Conservation (phyloP, 2,113 vertebrate genomes). For the Festucalex cinctus region DNA sequence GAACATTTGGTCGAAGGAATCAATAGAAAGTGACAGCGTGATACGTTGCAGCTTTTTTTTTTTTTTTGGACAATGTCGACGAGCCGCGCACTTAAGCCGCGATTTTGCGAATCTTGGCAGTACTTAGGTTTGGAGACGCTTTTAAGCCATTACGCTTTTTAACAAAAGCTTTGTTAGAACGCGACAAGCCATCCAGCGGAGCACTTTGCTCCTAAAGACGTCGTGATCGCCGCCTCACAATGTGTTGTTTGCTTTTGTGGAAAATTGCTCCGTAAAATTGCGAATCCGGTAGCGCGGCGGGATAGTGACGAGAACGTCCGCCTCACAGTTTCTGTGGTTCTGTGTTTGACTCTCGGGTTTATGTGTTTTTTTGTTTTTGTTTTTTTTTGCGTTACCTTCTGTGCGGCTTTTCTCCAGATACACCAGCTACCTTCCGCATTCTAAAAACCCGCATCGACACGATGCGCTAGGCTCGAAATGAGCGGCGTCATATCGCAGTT, state of each 20-base stretch:
- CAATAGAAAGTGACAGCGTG: conserved; percentile 9
- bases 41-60: not conserved
- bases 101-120: not conserved
- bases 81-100: not conserved
- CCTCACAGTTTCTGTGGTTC: not conserved
- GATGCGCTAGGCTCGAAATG: too few species aligned
- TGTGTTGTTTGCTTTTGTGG: not conserved
- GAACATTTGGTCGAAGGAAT: conserved; percentile 1
- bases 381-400: not conserved
- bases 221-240: not conserved
- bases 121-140: conserved; percentile 1
- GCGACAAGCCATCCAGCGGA: not conserved
- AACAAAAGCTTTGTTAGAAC: not conserved
- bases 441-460: too few species aligned
- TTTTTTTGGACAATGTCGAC: not conserved
- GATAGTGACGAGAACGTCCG: not conserved
- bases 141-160: not conserved
- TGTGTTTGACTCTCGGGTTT: not conserved
- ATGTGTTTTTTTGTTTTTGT: too few species aligned
- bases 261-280: not conserved
- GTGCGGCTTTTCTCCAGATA: not conserved
- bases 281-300: not conserved
- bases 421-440: too few species aligned
- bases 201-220: not conserved
- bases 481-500: too few species aligned